Percentiles rank a stretch among this genome's conserved stretches.
Evolutionary conservation across 2,113 vertebrate genomes (phyloP).

Genomic region (Picathartes gymnocephalus): DNA sequence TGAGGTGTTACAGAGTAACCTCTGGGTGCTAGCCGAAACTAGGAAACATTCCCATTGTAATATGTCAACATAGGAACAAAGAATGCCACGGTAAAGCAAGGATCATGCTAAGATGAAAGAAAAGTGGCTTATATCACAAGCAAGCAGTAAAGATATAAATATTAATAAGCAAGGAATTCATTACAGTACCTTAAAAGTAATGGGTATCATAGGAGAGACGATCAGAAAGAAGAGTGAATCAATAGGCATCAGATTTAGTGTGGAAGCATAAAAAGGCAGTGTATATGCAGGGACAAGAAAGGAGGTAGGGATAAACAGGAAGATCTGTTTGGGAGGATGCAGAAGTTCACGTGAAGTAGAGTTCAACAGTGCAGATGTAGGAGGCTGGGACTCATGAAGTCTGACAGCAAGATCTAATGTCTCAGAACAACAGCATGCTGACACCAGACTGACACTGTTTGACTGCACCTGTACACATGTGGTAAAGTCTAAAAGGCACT

Average conservation of each 20-base stretch:
- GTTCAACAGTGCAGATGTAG: background rate
- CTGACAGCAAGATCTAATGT: background rate
- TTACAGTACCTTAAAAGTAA: background rate
- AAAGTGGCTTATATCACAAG: background rate
- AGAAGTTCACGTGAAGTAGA: background rate
- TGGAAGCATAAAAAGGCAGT: background rate
- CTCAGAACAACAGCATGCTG: background rate
- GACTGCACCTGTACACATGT: background rate
- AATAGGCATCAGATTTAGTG: background rate
- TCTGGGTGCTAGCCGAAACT: background rate
- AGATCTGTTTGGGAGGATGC: background rate
- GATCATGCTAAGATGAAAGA: background rate
- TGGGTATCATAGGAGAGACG: background rate
- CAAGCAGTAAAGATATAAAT: background rate
- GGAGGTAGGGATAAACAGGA: background rate
- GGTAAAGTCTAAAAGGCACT: background rate
- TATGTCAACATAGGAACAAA: background rate
- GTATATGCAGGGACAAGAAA: background rate
- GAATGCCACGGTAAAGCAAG: background rate
- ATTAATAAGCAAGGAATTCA: background rate
- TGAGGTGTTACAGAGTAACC: background rate
- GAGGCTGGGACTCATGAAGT: background rate
- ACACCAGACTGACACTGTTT: background rate
- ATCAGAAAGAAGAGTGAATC: background rate
- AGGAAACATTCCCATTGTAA: background rate